A percentile compares a stretch with the other conserved stretches of the same genome.
Evolutionary conservation across 2,888 invertebrate genomes (phyloP).

Genomic region (Reticulitermes lucifugus): DNA sequence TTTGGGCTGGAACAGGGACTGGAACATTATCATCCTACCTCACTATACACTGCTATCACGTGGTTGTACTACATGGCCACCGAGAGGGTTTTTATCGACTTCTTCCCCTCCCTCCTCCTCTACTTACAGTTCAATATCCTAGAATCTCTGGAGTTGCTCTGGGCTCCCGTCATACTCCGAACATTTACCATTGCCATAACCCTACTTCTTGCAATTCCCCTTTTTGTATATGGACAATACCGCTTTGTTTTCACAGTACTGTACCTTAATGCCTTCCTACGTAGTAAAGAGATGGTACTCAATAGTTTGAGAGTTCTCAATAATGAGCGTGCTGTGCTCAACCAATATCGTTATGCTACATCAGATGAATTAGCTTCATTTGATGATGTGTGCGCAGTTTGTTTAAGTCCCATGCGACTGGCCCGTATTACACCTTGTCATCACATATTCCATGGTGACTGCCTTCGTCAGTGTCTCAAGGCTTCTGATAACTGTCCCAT

Average conservation of each 20-base stretch:
- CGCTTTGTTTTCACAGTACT: slow-evolving; percentile 69
- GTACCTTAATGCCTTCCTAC: slow-evolving; percentile 76
- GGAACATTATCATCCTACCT: slow-evolving; percentile 78
- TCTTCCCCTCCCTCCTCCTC: slow-evolving; percentile 71
- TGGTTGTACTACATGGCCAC: slow-evolving; percentile 78
- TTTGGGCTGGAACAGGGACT: slow-evolving; percentile 81
- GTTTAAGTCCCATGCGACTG: slow-evolving; percentile 75
- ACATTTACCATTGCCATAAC: slow-evolving; percentile 71
- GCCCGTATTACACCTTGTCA: slow-evolving; percentile 84
- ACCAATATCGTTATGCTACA: slow-evolving; percentile 69
- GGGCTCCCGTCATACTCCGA: slow-evolving; percentile 75
- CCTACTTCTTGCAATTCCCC: slow-evolving; percentile 67
- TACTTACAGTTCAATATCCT: slow-evolving; percentile 72
- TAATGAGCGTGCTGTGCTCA: slow-evolving; percentile 71
- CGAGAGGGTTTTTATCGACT: slow-evolving; percentile 77
- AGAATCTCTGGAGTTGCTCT: slow-evolving; percentile 78
- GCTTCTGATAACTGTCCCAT: slow-evolving; percentile 78
- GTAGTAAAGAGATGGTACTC: slow-evolving; percentile 71
- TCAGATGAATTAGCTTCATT: slow-evolving; percentile 73
- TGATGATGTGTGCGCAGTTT: slow-evolving; percentile 85
- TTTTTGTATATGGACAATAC: slow-evolving; percentile 66
- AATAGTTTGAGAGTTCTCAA: slow-evolving; percentile 69
- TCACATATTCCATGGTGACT: slow-evolving; percentile 84
- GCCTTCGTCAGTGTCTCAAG: slow-evolving; percentile 79
- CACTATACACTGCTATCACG: slow-evolving; percentile 74